Evolutionary conservation across 2,113 vertebrate species (phyloP), one percentile per base, ranked within the genome.

Genomic region (Dinomys branickii): DNA sequence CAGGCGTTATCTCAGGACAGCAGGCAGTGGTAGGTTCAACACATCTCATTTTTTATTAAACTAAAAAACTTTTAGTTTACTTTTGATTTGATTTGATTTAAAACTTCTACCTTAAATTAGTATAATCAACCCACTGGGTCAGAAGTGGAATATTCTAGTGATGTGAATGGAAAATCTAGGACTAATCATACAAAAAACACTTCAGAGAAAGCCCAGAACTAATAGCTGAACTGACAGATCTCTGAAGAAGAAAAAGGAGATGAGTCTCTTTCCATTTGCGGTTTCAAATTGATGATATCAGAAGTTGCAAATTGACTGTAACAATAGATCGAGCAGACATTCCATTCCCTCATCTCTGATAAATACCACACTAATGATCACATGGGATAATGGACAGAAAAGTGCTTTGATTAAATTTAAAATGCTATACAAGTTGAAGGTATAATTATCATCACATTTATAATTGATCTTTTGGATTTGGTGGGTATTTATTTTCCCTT

Each of bases 241-340:
- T 83, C 69, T 69, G 30, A 95, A 89, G 61, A 44, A 91, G 71
- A 47, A 54, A 96, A 92, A 67, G n/a, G 75, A 91, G 41, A 58
- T 22, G 82, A 91, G 17, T 94, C 56, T 81, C 56, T 96, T 84
- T 59, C 77, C 87, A 88, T 97, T 90, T 91, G 90, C 95, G 95
- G 95, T 96, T 97, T 97, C 90, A 63, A 56, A 63, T 38, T 56
- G 90, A 83, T 90, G 58, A 12, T 61, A 92, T 87, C 87, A 93
- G 75, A 75, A 90, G 44, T 78, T 67, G 58, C 58, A 96, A 89
- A 96, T 84, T 87, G 80, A 50, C 44, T 26, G 9, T 94, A 93
- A 75, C 91, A 85, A 61, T 85, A 92, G 83, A 71, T 82, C 28
- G 38, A 87, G 47, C 73, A 81, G 84, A 85, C 54, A 58, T 85